Evolutionary conservation across 2,888 invertebrate species (phyloP).

Genomic region (Stictocephala bisonia): DNA sequence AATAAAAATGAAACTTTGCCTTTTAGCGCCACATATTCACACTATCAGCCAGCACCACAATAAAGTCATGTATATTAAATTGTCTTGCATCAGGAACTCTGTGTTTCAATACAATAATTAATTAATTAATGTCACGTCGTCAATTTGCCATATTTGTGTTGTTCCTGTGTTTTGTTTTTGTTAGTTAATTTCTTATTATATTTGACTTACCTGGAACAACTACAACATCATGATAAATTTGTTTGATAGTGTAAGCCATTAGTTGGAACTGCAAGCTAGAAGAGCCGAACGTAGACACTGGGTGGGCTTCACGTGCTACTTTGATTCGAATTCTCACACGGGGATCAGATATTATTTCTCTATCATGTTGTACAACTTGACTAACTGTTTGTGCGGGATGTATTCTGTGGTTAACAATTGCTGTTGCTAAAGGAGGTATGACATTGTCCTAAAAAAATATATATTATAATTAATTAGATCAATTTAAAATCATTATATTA

Average conservation of each 20-base stretch:
- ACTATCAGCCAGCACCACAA: no score
- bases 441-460: conserved; percentile 65
- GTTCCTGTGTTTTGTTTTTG: no score
- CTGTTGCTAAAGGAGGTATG: conserved; percentile 64
- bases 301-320: conserved; percentile 62
- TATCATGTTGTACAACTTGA: conserved; percentile 63
- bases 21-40: no score
- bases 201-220: conserved; percentile 66
- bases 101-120: no score
- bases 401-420: conserved; percentile 66
- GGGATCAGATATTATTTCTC: conserved; percentile 61
- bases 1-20: no score
- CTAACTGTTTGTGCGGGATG: conserved; percentile 65
- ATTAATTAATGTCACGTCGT: no score
- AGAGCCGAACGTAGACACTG: conserved; percentile 64
- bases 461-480: neutral
- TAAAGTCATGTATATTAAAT: no score
- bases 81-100: no score
- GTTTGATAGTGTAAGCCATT: conserved; percentile 64
- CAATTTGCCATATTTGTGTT: no score
- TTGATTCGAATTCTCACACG: conserved; percentile 61
- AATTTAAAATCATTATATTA: neutral
- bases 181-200: no score
- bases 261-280: conserved; percentile 64
- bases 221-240: conserved; percentile 63